Base-by-base conservation (phyloP, 1,140 invertebrate species). In the Daktulosphaira vitifoliae region DNA sequence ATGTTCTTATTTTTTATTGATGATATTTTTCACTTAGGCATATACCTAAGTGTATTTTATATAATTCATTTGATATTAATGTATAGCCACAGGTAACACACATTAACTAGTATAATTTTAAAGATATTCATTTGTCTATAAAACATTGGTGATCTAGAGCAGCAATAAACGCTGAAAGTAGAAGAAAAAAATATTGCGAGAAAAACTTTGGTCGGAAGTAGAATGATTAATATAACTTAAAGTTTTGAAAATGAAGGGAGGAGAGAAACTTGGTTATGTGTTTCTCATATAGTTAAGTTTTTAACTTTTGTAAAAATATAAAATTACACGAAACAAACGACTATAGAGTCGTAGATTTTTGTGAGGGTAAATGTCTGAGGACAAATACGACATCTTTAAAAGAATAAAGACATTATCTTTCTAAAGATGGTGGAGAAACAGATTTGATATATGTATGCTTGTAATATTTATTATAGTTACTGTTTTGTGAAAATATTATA, bases 371-470 rank as follows among this genome's bases (percentile, higher is more conserved):
- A n/a, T n/a, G n/a, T n/a, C n/a, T n/a, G n/a, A n/a, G n/a, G n/a
- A n/a, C n/a, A n/a, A n/a, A n/a, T n/a, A 11, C 29, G 29, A 9
- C 16, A 9, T 62, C 54, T 23, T n/a, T 62, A 62, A 62, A 62
- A 62, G n/a, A 48, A 62, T 62, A 62, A 62, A 62, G 54, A 62
- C 42, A 62, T 62, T 59, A 59, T 59, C 46, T 62, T 29, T 11
- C 23, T 46, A 44, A 33, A 11, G 25, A 11, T 5, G 16, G 2
- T 29, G 16, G 11, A 20, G 22, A 13, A 16, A 7, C 20, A 22
- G 39, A 16, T 37, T n/a, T n/a, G n/a, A n/a, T n/a, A n/a, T n/a
- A n/a, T n/a, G n/a, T n/a, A n/a, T n/a, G n/a, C n/a, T n/a, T n/a
- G n/a, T 6, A 33, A 33, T 33, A 33, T 33, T 33, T 33, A 33